Evolutionary conservation across 1,140 invertebrate genomes (phyloP).

Genomic region (Carcinoscorpius rotundicauda): DNA sequence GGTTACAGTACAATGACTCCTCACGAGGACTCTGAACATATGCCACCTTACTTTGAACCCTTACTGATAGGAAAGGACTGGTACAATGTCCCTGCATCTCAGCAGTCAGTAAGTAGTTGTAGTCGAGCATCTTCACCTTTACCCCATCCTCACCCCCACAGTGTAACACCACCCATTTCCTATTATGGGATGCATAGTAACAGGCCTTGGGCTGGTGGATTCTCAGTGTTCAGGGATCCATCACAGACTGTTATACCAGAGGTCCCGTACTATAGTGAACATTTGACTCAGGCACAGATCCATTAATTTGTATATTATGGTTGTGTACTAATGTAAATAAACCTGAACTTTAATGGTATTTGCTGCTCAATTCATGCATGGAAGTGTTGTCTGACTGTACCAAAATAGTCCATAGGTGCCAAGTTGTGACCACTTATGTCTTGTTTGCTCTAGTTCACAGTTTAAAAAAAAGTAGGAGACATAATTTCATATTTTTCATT

Average conservation of each 20-base stretch:
- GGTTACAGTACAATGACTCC: constrained; percentile 92
- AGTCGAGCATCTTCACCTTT: constrained; percentile 13
- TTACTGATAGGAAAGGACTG: constrained; percentile 37
- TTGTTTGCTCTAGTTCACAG: too few species aligned
- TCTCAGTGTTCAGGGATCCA: background rate
- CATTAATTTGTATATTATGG: too few species aligned
- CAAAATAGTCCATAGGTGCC: too few species aligned
- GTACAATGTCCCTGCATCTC: constrained; percentile 28
- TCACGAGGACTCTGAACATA: constrained; percentile 71
- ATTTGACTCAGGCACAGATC: background rate
- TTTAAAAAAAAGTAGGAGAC: too few species aligned
- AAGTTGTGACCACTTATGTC: too few species aligned
- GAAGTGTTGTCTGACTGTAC: too few species aligned
- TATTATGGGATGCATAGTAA: background rate
- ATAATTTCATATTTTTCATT: too few species aligned
- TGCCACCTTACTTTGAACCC: constrained; percentile 51
- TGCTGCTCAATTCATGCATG: too few species aligned
- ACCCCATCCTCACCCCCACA: background rate
- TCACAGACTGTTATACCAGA: background rate
- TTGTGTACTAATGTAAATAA: too few species aligned
- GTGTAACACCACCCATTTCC: background rate
- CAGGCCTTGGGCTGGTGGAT: background rate
- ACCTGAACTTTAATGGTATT: too few species aligned
- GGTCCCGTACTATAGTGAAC: background rate
- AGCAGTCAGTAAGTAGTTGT: constrained; percentile 9